Conservation (phyloP, 2,888 invertebrate species). For the Cacoxenus indagator region DNA sequence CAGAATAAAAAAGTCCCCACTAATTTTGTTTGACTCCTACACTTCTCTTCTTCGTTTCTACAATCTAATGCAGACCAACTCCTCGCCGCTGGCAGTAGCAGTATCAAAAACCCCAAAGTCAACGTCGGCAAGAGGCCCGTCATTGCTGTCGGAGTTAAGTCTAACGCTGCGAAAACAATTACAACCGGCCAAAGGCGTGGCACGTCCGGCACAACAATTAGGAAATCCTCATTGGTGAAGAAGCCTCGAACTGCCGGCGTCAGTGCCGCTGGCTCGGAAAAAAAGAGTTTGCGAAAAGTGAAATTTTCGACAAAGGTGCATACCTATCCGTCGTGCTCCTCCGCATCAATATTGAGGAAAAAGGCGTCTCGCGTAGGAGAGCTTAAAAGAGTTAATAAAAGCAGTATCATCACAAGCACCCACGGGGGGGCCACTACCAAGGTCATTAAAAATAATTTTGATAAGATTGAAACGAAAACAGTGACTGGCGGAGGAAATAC, state of each 20-base stretch:
- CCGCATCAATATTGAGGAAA: slow-evolving; percentile 17
- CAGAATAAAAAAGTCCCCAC: slow-evolving; percentile 30
- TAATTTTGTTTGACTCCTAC: slow-evolving; percentile 35
- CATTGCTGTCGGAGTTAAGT: neutral
- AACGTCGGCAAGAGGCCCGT: neutral
- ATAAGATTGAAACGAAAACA: no score
- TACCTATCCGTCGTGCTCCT: slow-evolving; percentile 34
- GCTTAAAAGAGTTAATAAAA: slow-evolving; percentile 24
- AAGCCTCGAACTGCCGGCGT: slow-evolving; percentile 29
- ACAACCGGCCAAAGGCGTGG: neutral
- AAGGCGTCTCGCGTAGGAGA: slow-evolving; percentile 41
- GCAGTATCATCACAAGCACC: no score
- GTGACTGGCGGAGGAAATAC: no score
- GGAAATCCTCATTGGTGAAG: slow-evolving; percentile 1
- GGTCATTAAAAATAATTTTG: no score
- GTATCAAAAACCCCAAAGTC: neutral
- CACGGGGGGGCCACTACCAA: no score
- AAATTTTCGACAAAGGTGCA: slow-evolving; percentile 47
- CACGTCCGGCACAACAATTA: slow-evolving; percentile 5
- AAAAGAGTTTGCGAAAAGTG: slow-evolving; percentile 37
- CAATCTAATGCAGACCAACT: slow-evolving; percentile 23
- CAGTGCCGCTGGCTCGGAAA: slow-evolving; percentile 16
- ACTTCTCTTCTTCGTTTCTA: slow-evolving; percentile 26
- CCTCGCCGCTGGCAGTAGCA: neutral
- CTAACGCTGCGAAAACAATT: neutral